Evolutionary conservation across 2,888 invertebrate genomes (phyloP).

Genomic region (Conistra vaccinii): DNA sequence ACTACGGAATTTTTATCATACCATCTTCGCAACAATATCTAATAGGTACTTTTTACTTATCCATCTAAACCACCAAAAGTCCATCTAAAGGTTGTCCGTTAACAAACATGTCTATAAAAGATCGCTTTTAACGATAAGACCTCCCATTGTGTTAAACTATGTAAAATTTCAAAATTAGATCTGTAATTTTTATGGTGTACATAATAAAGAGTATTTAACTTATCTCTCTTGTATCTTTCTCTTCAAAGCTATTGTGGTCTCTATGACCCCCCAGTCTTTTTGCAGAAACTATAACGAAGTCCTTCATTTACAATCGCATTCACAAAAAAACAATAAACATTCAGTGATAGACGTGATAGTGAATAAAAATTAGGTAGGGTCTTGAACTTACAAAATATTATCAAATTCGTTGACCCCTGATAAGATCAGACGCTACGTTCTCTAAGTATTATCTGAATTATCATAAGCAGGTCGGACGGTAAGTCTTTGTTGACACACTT

Average conservation of each 20-base stretch:
- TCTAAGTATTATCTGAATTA: conserved; percentile 39
- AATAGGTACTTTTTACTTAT: no score
- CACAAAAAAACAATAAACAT: conserved; percentile 38
- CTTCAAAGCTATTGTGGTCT: neutral
- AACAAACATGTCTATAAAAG: no score
- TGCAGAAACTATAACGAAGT: conserved; percentile 14
- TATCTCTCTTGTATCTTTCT: no score
- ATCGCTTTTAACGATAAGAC: no score
- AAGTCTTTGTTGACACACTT: conserved; percentile 8
- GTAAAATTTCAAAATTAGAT: no score
- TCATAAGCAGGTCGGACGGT: conserved; percentile 12
- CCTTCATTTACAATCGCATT: conserved; percentile 16
- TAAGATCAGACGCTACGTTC: conserved; percentile 34
- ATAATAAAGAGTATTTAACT: no score
- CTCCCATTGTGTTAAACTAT: no score
- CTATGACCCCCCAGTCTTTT: neutral
- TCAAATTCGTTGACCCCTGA: conserved; percentile 52
- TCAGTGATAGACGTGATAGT: conserved; percentile 23
- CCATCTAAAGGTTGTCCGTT: no score
- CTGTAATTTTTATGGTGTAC: no score
- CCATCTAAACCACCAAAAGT: no score
- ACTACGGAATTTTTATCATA: no score
- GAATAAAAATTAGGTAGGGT: conserved; percentile 30
- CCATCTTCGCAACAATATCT: no score
- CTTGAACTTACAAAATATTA: conserved; percentile 31